Conservation (phyloP, 2,797 vertebrate species). For the Enteromius viviparus region DNA sequence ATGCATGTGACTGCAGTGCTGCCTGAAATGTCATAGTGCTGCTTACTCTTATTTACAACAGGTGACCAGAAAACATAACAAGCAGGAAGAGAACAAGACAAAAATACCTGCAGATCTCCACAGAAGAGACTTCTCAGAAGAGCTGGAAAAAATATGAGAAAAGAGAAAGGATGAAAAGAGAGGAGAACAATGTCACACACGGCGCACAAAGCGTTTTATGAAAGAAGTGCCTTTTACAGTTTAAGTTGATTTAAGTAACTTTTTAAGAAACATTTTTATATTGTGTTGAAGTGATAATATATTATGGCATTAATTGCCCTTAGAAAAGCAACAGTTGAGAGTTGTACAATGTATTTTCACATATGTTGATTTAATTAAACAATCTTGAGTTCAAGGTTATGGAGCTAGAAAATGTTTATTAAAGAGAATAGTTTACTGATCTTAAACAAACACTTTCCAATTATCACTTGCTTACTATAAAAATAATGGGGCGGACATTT, state of each 20-base stretch:
- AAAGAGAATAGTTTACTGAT: neutral
- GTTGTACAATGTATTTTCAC: neutral
- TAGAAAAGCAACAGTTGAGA: neutral
- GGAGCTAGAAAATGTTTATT: neutral
- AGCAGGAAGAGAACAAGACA: neutral
- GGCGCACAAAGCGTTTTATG: neutral
- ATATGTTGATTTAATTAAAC: neutral
- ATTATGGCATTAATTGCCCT: neutral
- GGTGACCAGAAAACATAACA: conserved; percentile 9
- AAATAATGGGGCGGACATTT: neutral
- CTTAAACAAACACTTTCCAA: neutral
- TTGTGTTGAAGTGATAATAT: conserved; percentile 3
- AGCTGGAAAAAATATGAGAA: conserved; percentile 74
- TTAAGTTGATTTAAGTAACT: neutral
- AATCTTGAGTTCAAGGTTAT: neutral
- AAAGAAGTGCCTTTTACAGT: neutral
- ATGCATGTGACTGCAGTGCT: neutral
- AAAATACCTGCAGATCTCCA: conserved; percentile 94
- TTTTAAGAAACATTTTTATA: neutral
- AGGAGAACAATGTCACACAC: conserved; percentile 23
- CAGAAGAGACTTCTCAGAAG: conserved; percentile 97
- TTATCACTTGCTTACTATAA: neutral
- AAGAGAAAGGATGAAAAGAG: conserved; percentile 14
- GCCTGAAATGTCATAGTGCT: conserved; percentile 13
- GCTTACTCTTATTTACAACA: conserved; percentile 1